Base-by-base conservation (phyloP, 2,797 vertebrate species). In the Leptodactylus fallax region DNA sequence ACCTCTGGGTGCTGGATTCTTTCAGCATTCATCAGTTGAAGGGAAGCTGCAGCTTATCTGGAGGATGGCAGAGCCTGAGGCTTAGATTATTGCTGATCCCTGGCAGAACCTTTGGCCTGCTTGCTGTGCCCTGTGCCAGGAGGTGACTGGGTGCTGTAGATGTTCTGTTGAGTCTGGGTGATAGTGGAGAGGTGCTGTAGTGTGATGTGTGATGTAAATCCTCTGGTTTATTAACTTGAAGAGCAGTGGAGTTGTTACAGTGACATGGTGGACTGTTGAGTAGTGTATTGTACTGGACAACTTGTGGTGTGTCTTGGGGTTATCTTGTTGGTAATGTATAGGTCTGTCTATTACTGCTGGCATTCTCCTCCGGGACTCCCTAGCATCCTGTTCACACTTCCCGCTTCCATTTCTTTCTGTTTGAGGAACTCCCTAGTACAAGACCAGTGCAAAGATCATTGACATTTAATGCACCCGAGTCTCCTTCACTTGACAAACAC, bases 351-450 rank as follows among this genome's bases (percentile, higher is more conserved):
- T 84, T 74, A 11, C 76, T 84, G 53, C 17, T 47, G 60, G 81
- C 61, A 58, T 55, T 21, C 25, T 86, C 88, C 84, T 86, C 13
- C 4, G 88, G 72, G 88, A 86, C 51, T 47, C 16, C 11, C 69
- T n/a, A 45, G 61, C 17, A 77, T 88, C 83, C 83, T 76, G 83
- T 71, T 81, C 71, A n/a, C 79, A 79, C 79, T 58, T 86, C 83
- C 58, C 55, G 76, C 67, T 76, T 79, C 65, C 77, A 81, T 61
- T 67, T 65, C 58, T 81, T 60, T 85, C 47, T 55, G 17, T 87
- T 14, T 96, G 97, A 97, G 96, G 96, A 96, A 94, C 93, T 95
- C 95, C 92, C 94, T 95, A 87, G 94, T 92, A 92, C 95, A 94
- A 94, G 91, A 85, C 91, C 85, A 94, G 92, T 93, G 94, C 91